phyloP scores from a whole-genome alignment of 2,888 invertebrate species.

The Zootermopsis nevadensis region DNA sequence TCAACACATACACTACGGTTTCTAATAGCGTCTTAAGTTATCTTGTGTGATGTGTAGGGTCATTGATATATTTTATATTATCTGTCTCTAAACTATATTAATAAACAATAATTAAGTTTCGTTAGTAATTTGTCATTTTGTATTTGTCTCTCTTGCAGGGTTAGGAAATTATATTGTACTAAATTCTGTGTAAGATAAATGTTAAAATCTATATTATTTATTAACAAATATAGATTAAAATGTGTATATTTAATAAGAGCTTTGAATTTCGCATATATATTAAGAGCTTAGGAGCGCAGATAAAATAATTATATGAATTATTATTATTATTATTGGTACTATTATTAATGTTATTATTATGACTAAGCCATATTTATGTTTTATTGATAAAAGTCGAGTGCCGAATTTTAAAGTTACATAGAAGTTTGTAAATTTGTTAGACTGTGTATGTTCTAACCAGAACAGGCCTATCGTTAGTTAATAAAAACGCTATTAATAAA shows the following conservation, averaged over 20 bases:
- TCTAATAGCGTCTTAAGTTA: no score
- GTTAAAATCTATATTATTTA: slow-evolving; percentile 8
- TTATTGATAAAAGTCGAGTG: not conserved
- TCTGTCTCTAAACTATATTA: no score
- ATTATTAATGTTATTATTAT: not conserved
- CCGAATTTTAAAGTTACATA: not conserved
- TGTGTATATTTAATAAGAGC: not conserved
- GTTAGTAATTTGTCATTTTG: no score
- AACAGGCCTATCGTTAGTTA: slow-evolving; percentile 40
- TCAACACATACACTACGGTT: no score
- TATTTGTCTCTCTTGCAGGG: not conserved
- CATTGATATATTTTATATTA: no score
- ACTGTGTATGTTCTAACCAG: slow-evolving; percentile 31
- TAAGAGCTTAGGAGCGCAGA: not conserved
- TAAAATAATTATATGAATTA: not conserved
- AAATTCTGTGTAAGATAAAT: not conserved
- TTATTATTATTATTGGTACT: not conserved
- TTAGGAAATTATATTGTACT: not conserved
- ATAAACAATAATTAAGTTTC: no score
- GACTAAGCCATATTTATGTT: not conserved
- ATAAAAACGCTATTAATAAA: slow-evolving; percentile 8
- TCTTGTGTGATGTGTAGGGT: no score
- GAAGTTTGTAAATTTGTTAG: slow-evolving; percentile 36
- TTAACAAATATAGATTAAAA: not conserved
- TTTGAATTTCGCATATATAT: not conserved